A percentile compares a stretch with the other conserved stretches of the same genome.
Conservation (phyloP, 1,140 invertebrate species). For the Patella vulgata region DNA sequence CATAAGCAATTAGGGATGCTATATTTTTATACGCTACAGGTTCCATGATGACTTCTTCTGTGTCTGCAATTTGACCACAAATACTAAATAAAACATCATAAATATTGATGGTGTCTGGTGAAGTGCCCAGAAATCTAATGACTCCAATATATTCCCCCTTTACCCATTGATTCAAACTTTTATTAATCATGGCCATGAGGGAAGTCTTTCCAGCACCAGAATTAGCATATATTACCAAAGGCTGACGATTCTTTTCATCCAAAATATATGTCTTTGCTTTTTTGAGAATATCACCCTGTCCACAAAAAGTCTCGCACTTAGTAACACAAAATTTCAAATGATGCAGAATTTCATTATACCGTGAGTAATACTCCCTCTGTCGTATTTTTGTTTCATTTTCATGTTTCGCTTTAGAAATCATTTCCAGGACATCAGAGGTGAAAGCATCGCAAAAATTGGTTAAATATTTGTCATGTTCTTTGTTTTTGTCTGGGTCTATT, state of each 20-base stretch:
- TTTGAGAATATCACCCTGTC: conserved; percentile 35
- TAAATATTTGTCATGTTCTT: conserved; percentile 48
- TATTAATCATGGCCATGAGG: conserved; percentile 49
- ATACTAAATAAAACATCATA: conserved; percentile 42
- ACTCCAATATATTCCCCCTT: conserved; percentile 33
- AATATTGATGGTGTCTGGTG: conserved; percentile 38
- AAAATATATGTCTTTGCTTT: conserved; percentile 39
- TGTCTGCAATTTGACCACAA: conserved; percentile 47
- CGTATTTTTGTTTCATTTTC: conserved; percentile 31
- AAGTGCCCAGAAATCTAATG: conserved; percentile 52
- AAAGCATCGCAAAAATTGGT: conserved; percentile 46
- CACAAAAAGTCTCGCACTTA: conserved; percentile 66
- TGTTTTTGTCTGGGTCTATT: conserved; percentile 34
- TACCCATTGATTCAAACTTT: conserved; percentile 38
- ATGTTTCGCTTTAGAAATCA: conserved; percentile 39
- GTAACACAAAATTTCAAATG: conserved; percentile 95
- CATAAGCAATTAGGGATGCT: conserved; percentile 42
- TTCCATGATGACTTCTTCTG: conserved; percentile 36
- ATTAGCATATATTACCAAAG: conserved; percentile 47
- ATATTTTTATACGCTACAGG: conserved; percentile 41
- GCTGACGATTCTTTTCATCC: conserved; percentile 30
- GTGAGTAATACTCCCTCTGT: conserved; percentile 40
- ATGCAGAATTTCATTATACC: conserved; percentile 85
- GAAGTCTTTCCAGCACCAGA: conserved; percentile 55
- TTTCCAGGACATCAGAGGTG: conserved; percentile 32